These are phyloP conservation scores for Syndactyla subalaris DNA, from an alignment of 2,797 vertebrate genomes.

Conservation along the genomic window DNA sequence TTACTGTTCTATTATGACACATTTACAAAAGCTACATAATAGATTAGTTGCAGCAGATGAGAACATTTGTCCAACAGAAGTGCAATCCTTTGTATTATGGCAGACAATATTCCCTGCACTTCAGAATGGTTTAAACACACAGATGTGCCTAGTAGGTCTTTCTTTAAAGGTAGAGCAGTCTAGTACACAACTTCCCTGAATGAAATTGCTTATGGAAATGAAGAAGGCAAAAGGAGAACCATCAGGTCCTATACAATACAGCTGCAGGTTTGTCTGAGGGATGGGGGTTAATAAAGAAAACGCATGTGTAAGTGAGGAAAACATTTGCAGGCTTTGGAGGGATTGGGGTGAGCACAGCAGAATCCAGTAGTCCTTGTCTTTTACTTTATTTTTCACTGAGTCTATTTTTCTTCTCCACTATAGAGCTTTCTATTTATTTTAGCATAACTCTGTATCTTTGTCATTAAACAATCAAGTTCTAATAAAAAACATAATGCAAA, in stretches of 20 bases:
- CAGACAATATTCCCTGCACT: neutral
- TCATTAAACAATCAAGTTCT: constrained; percentile 60
- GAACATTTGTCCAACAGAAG: constrained; percentile 21
- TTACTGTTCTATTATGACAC: constrained; percentile 7
- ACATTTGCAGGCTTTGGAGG: neutral
- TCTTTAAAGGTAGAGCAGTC: neutral
- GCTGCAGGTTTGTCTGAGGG: neutral
- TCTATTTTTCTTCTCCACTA: constrained; percentile 5
- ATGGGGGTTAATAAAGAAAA: neutral
- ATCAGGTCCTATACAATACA: neutral
- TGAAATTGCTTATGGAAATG: neutral
- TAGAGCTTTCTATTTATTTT: constrained; percentile 45
- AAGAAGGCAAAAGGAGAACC: constrained; percentile 23
- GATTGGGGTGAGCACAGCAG: neutral
- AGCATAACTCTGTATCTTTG: constrained; percentile 41
- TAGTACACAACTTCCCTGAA: neutral
- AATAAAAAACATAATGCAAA: constrained; percentile 59
- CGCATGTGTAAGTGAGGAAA: neutral
- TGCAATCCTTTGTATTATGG: neutral
- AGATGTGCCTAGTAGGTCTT: neutral
- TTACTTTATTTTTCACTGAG: constrained; percentile 7
- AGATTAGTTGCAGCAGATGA: constrained; percentile 27
- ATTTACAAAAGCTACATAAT: constrained; percentile 42
- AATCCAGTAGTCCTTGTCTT: constrained; percentile 1
- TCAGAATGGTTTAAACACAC: neutral